A percentile compares a stretch with the other conserved stretches of the same genome.
Conservation (phyloP, 2,888 invertebrate species). For the Ditula angustiorana region DNA sequence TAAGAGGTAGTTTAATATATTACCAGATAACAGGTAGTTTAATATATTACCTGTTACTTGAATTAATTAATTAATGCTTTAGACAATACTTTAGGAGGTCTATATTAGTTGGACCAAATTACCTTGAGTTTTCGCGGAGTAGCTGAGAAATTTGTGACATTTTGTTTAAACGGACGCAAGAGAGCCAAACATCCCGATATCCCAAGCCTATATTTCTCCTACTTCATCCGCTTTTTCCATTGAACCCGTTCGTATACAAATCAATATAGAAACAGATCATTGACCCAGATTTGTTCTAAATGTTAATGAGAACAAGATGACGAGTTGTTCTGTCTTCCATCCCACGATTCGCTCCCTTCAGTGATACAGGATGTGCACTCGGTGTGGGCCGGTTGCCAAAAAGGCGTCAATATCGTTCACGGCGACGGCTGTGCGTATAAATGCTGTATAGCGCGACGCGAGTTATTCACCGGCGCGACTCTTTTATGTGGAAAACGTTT, state of each 20-base stretch:
- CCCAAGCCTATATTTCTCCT: not conserved
- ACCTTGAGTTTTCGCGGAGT: too few relatives aligned
- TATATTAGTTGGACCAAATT: too few relatives aligned
- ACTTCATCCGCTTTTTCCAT: not conserved
- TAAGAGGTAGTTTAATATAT: too few relatives aligned
- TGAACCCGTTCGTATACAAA: not conserved
- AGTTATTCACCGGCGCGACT: constrained; percentile 54
- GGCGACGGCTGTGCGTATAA: constrained; percentile 43
- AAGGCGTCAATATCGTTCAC: constrained; percentile 51
- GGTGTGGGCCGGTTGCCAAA: constrained; percentile 58
- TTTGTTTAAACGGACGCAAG: too few relatives aligned
- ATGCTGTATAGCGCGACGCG: constrained; percentile 46
- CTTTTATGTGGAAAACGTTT: constrained; percentile 20
- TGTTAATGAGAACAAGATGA: constrained; percentile 3
- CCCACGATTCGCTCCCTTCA: constrained; percentile 1
- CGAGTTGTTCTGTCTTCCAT: not conserved
- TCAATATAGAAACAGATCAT: not conserved
- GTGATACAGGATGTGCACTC: constrained; percentile 54
- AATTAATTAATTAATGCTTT: too few relatives aligned
- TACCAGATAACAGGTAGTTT: too few relatives aligned
- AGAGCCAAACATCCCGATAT: too few relatives aligned
- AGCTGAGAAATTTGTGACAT: too few relatives aligned
- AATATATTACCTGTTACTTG: too few relatives aligned
- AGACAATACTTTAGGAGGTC: too few relatives aligned
- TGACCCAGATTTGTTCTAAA: not conserved